Evolutionary conservation across 2,113 vertebrate species (phyloP).

Genomic region (Pyrgilauda ruficollis): DNA sequence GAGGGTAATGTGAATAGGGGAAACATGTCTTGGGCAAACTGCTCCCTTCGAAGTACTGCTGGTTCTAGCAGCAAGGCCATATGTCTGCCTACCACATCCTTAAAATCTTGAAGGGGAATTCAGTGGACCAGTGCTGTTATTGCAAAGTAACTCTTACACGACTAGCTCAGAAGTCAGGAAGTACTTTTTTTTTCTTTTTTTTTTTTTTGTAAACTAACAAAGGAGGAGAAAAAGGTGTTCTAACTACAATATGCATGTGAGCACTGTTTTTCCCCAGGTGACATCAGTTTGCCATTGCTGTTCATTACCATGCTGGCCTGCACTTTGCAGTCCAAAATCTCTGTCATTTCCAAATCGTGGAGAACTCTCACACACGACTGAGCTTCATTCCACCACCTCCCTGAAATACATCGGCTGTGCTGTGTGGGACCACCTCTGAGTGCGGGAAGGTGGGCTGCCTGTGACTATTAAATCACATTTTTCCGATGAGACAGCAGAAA

Average conservation of each 20-base stretch:
- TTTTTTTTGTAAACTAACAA: background rate
- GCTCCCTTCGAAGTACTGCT: background rate
- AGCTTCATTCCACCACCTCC: background rate
- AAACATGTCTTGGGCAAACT: background rate
- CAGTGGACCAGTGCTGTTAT: background rate
- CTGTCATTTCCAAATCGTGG: background rate
- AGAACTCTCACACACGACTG: background rate
- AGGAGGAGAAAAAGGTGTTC: background rate
- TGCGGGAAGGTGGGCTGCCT: background rate
- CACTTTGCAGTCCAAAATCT: background rate
- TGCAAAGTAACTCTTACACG: background rate
- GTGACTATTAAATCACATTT: background rate
- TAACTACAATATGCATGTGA: background rate
- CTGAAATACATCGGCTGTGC: background rate
- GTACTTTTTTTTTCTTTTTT: background rate
- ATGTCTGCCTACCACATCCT: background rate
- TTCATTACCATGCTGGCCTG: background rate
- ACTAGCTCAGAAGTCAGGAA: background rate
- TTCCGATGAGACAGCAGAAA: constrained; percentile 29
- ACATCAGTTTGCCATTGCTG: background rate
- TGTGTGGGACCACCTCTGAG: constrained; percentile 14
- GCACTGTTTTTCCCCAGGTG: background rate
- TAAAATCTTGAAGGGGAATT: background rate
- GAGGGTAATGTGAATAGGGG: background rate
- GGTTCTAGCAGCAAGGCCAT: background rate